Conservation (phyloP, 2,113 vertebrate species). For the Pongo abelii region DNA sequence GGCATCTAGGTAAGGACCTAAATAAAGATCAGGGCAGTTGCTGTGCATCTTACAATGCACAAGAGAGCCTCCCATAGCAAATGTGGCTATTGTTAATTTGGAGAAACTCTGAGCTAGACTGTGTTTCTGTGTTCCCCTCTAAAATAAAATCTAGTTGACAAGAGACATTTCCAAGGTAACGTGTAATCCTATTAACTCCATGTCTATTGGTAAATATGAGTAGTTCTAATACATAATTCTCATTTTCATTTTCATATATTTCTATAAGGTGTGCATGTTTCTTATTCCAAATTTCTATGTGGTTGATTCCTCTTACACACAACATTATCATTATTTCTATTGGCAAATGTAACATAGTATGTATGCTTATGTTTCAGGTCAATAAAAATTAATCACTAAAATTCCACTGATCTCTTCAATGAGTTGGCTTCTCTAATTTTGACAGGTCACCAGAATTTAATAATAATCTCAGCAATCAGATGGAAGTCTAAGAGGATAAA, state of each 20-base stretch:
- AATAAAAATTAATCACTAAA: constrained; percentile 26
- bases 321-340: not conserved
- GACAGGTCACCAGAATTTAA: not conserved
- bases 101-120: not conserved
- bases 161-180: not conserved
- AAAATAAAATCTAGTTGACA: not conserved
- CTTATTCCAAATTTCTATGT: not conserved
- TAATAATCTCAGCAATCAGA: constrained; percentile 4
- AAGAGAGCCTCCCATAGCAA: not conserved
- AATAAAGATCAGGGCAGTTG: not conserved
- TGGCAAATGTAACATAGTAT: not conserved
- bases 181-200: not conserved
- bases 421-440: not conserved
- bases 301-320: not conserved
- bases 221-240: not conserved
- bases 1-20: not conserved
- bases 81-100: not conserved
- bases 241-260: not conserved
- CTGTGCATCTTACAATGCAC: not conserved
- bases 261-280: not conserved
- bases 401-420: not conserved
- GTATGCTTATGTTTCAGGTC: not conserved
- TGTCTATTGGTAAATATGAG: not conserved
- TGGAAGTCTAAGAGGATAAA: not conserved
- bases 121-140: not conserved